Base-by-base conservation (phyloP, 2,888 invertebrate species). In the Asteroscopus sphinx region DNA sequence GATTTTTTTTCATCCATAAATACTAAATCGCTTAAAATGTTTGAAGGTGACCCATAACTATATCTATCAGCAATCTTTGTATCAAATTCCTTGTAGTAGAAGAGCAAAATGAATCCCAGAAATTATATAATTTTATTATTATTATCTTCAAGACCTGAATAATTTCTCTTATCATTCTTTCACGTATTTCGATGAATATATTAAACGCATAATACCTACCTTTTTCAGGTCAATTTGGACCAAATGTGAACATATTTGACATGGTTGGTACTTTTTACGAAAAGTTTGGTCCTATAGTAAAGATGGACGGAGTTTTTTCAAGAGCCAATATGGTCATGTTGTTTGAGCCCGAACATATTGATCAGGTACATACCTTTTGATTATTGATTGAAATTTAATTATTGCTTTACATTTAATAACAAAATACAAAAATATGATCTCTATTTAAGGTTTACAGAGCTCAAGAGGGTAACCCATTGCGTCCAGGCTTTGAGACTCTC, bases 401-500 rank as follows among this genome's bases (percentile, higher is more conserved):
- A 0, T n/a, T 45, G 5, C 11, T n/a, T 3, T 17, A 16, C 3
- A 8, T 15, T 17, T 1, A 21, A 21, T 21, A 3, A 47, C 13
- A 30, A 48, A 11, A 0, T 41, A 42, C 3, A 21, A 26, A 17
- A 36, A n/a, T 25, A 16, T 12, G 0, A 37, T 8, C 37, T 16
- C 28, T 33, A n/a, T 47, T 16, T 12, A 41, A 93, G 93, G 86
- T 93, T 26, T 94, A 86, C 68, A 84, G 91, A 73, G 83, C 87
- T n/a, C 93, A 94, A 73, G 94, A 94, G 49, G 58, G 71, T 5
- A 87, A 85, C 48, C 93, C 94, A 1, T 70, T 85, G 6, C 80
- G 94, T n/a, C 90, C 90, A 4, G 92, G 90, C 7, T 91, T 94
- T 64, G 77, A 89, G 42, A 85, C 89, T 1, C 65, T 91, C 4